Evolutionary conservation across 2,888 invertebrate species (phyloP), one percentile per base, ranked within the genome.

Genomic region (Ormyrus nitidulus): DNA sequence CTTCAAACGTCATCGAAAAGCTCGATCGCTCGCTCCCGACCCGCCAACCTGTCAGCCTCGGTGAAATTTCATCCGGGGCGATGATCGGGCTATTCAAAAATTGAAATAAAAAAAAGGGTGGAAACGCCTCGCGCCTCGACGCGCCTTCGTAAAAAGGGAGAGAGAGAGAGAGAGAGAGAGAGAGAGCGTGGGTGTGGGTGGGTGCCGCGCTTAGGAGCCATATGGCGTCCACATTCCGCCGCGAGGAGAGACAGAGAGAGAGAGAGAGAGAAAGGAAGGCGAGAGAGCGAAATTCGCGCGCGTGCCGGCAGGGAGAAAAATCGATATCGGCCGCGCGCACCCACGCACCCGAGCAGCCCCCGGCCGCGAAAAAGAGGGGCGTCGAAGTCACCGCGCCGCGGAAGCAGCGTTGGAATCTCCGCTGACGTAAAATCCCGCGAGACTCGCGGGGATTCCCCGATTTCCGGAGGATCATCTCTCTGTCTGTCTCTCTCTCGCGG

Each of bases 221-320:
- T 89, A 89, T 90, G 90, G 89, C 87, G 87, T 89, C 88, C 89
- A 89, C 89, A 89, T 90, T 90, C 89, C 89, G 86, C 87, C 86
- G 13, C n/a, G 72, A 72, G 46, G 49, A 56, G 1, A 19, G 19
- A 13, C 51, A 34, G 34, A 19, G 7, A 44, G 64, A 10, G 46
- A n/a, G 19, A 19, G 19, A 19, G 7, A 44, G 64, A 10, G 46
- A n/a, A 9, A 51, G 9, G 53, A 53, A 66, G 9, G 49, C 48
- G 13, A 19, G 1, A 5, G n/a, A 13, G 51, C 51, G 51, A n/a
- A 13, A 13, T 13, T n/a, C n/a, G n/a, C 64, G 48, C 64, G 44
- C 11, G 49, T 19, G 46, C 9, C 61, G 53, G 56, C 61, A 62
- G 76, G 54, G 34, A 58, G 61, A 77, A 74, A 81, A 75, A 78